Base-by-base conservation (phyloP, 2,113 vertebrate genomes). In the Cinclus cinclus region DNA sequence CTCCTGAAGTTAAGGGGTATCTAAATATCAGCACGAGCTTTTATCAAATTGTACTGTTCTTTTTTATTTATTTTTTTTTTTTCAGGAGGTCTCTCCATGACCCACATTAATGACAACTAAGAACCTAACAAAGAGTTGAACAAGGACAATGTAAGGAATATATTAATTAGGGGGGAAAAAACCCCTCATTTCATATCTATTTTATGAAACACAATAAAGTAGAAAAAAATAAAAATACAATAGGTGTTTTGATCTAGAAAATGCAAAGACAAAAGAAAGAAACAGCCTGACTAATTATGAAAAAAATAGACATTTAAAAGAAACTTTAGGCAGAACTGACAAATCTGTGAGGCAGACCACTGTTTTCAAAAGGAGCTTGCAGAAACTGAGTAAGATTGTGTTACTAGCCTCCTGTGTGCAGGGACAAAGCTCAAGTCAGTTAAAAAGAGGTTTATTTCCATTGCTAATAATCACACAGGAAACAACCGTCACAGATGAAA, bases 41-140 rank as follows among this genome's bases (percentile, higher is more conserved):
- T 3, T 64, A 42, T 6, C 25, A 33, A 42, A 59, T 52, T 35
- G 5, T 24, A 55, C 11, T 2, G 0, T 30, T 86, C 15, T 44
- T 58, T 31, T 67, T 37, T 64, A 59, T 18, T 44, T 73, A 44
- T 25, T 37, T 64, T 63, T 18, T 44, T 73, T 55, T 25, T 64
- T 64, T 50, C 8, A 83, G 8, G 11, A 6, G 3, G 3, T 75
- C 8, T 78, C 12, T 42, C 21, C 4, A 9, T 0, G 0, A 37
- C 2, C 4, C 27, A 47, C 7, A 9, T 27, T 64, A 81, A 79
- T 58, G 75, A 25, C 3, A 9, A 12, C 13, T 60, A 79, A 90
- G 82, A 85, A 44, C 68, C 18, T 44, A 59, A 47, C 3, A 50
- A 49, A 2, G 9, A 71, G 2, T 37, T 60, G 35, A 79, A 82